A percentile compares a stretch with the other conserved stretches of the same genome.
Conservation (phyloP, 2,113 vertebrate species). For the Micronisus gabar region DNA sequence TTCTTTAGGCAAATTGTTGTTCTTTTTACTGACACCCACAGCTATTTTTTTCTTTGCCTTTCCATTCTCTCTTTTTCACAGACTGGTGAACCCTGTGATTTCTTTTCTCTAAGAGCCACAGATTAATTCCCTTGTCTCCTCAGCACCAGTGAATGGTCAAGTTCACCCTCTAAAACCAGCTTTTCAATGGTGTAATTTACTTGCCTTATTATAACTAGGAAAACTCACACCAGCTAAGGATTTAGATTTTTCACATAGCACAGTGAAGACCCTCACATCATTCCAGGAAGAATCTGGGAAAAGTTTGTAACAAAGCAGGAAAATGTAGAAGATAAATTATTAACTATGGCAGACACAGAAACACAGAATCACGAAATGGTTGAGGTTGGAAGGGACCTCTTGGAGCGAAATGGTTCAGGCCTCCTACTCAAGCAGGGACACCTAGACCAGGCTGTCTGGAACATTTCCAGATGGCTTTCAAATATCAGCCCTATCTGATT, state of each 20-base stretch:
- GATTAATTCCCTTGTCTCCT: background rate
- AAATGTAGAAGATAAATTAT: background rate
- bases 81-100: background rate
- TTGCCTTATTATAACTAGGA: background rate
- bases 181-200: background rate
- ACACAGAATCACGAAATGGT: background rate
- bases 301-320: background rate
- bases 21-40: background rate
- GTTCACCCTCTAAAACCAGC: background rate
- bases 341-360: background rate
- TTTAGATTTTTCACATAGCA: background rate
- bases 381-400: background rate
- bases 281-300: background rate
- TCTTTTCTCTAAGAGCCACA: background rate
- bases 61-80: background rate
- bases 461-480: background rate
- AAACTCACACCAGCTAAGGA: background rate
- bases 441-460: background rate
- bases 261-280: background rate
- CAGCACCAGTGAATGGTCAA: background rate
- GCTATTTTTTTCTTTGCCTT: background rate
- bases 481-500: background rate
- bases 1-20: background rate
- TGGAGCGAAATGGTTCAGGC: accelerated
- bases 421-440: background rate